Evolutionary conservation across 2,888 invertebrate species (phyloP), one percentile per base, ranked within the genome.

Genomic region (Eurytoma californica): DNA sequence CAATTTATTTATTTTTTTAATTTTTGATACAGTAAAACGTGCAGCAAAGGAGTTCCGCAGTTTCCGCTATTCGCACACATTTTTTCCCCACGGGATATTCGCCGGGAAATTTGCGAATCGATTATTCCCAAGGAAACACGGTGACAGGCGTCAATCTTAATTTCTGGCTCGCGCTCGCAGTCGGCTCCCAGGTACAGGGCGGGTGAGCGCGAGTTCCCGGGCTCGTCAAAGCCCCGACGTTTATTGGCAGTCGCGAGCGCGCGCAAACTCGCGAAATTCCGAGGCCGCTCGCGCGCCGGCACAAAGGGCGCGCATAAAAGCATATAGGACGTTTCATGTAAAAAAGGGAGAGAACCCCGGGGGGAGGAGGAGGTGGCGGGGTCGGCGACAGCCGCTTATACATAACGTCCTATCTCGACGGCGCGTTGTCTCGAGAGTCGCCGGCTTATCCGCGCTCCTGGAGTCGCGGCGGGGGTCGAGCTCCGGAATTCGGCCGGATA

Each of bases 91-190:
- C 18, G 58, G 13, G 3, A 4, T 14, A 20, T 58, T 3, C 18
- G 39, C 28, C 13, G 49, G 12, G 70, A 72, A 39, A 77, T 80
- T 72, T 72, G 72, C 30, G 65, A 61, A 78, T 78, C 78, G 72
- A 75, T 78, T 75, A 75, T 75, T 78, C 60, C 63, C 63, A 72
- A 75, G 81, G 75, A 70, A 77, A 80, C 66, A 73, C 68, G 76
- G 73, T 58, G 79, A 79, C 81, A 70, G 67, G 72, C 72, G 74
- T 81, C 77, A 66, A 74, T 81, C 77, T 74, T 74, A 74, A 77
- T 77, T 77, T 73, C 63, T 76, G 47, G 13, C 60, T 69, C 20
- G 18, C 53, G 47, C 49, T 4, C 16, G 13, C 65, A 3, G 14
- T 18, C 58, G 39, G 16, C 24, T 5, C 60, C 20, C 14, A n/a